These are phyloP conservation scores for Drosophila truncata DNA, from an alignment of 1,140 invertebrate species.

Conservation along the genomic window DNA sequence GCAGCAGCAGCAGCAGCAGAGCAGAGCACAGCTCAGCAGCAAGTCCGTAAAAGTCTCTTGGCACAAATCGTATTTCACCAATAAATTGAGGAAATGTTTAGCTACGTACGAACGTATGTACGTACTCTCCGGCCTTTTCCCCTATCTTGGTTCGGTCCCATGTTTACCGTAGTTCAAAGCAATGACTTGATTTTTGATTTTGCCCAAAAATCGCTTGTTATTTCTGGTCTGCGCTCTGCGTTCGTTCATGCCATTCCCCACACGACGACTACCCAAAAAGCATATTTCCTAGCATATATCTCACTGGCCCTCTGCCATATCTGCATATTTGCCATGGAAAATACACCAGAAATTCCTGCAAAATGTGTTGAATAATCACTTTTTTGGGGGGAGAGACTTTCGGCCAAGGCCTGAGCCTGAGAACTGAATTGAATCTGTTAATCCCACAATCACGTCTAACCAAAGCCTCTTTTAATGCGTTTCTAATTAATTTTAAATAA, in stretches of 20 bases:
- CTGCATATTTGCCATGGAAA: constrained; percentile 25
- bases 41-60: constrained; percentile 58
- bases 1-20: too few species aligned
- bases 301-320: constrained; percentile 20
- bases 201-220: constrained; percentile 53
- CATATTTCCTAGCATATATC: constrained; percentile 39
- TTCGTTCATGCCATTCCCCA: constrained; percentile 15
- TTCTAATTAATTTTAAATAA: constrained; percentile 53
- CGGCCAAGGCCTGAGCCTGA: background rate
- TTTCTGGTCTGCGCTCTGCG: constrained; percentile 31
- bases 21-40: constrained; percentile 42
- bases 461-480: constrained; percentile 24
- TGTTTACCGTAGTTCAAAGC: constrained; percentile 58
- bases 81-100: constrained; percentile 79
- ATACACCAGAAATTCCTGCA: constrained; percentile 11
- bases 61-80: constrained; percentile 74
- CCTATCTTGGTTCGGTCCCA: constrained; percentile 19
- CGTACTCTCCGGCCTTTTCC: background rate
- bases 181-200: constrained; percentile 70
- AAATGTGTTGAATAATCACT: constrained; percentile 54
- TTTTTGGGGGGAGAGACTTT: constrained; percentile 3
- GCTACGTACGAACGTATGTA: constrained; percentile 21
- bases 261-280: constrained; percentile 27
- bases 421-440: constrained; percentile 25
- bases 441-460: constrained; percentile 10